These are phyloP conservation scores for Pseudomyrmex pallidus DNA, from an alignment of 1,140 invertebrate species.

Conservation along the genomic window DNA sequence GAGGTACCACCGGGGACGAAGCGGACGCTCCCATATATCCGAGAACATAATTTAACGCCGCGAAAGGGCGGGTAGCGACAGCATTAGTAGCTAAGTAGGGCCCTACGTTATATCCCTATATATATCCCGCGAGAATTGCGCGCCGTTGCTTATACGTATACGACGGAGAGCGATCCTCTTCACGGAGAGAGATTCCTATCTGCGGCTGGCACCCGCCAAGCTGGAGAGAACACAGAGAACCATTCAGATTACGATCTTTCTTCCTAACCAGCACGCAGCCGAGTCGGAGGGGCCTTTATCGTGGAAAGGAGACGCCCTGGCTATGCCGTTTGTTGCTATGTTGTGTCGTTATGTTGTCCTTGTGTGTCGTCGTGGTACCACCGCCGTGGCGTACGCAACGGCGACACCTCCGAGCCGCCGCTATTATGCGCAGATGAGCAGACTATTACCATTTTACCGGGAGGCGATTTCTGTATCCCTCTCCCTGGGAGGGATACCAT, in stretches of 20 bases:
- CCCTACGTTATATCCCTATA: constrained; percentile 80
- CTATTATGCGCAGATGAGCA: constrained; percentile 31
- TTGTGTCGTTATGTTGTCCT: background rate
- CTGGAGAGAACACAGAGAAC: constrained; percentile 70
- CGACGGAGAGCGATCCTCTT: constrained; percentile 40
- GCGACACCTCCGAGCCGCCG: constrained; percentile 51
- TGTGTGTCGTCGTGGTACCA: constrained; percentile 2
- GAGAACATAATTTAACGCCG: constrained; percentile 81
- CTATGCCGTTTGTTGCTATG: constrained; percentile 28
- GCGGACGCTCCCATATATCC: constrained; percentile 69
- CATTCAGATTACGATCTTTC: constrained; percentile 76
- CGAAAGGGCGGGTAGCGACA: constrained; percentile 80
- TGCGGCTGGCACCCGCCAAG: constrained; percentile 73
- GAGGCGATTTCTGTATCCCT: constrained; percentile 10
- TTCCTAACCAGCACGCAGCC: constrained; percentile 56
- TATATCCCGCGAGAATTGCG: constrained; percentile 74
- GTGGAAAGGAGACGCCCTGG: constrained; percentile 45
- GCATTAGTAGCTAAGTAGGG: constrained; percentile 83
- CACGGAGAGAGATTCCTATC: constrained; percentile 70
- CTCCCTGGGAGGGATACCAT: background rate
- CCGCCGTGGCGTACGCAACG: constrained; percentile 40
- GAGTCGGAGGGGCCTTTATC: constrained; percentile 59
- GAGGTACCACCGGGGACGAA: constrained; percentile 64
- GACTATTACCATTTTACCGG: constrained; percentile 63
- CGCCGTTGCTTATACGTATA: constrained; percentile 58